phyloP scores from a whole-genome alignment of 2,797 vertebrate species.

The Rachycentron canadum region DNA sequence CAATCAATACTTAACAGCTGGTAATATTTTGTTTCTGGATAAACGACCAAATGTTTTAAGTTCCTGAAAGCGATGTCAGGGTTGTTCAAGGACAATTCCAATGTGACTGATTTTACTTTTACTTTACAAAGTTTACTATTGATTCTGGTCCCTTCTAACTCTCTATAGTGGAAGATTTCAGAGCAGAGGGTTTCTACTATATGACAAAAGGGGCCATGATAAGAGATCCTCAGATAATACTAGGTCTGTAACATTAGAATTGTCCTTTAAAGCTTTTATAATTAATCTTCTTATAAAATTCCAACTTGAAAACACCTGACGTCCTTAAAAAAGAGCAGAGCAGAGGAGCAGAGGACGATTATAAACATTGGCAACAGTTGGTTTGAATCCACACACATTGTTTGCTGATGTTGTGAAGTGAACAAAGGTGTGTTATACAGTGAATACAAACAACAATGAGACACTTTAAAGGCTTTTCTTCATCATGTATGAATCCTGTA shows the following conservation, averaged over 20 bases:
- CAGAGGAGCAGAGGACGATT: neutral
- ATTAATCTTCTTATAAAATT: constrained; percentile 8
- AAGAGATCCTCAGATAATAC: neutral
- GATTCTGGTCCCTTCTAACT: no score
- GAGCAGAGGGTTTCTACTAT: neutral
- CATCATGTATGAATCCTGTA: constrained; percentile 47
- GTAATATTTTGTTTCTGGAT: neutral
- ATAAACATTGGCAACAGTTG: constrained; percentile 18
- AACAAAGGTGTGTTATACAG: constrained; percentile 12
- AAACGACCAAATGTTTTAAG: constrained; percentile 15
- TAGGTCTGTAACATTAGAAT: neutral
- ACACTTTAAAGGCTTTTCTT: constrained; percentile 32
- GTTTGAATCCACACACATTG: constrained; percentile 3
- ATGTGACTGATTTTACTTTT: neutral
- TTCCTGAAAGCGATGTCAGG: constrained; percentile 36
- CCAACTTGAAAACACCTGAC: constrained; percentile 9
- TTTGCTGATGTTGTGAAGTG: constrained; percentile 16
- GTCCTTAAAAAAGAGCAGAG: neutral
- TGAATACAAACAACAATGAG: constrained; percentile 15
- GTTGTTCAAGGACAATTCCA: constrained; percentile 26
- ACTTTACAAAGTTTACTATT: neutral
- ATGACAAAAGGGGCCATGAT: no score
- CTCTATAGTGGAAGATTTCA: neutral
- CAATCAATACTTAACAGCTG: neutral
- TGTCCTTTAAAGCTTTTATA: constrained; percentile 20